Base-by-base conservation (phyloP, 2,113 vertebrate species). In the Eublepharis macularius region DNA sequence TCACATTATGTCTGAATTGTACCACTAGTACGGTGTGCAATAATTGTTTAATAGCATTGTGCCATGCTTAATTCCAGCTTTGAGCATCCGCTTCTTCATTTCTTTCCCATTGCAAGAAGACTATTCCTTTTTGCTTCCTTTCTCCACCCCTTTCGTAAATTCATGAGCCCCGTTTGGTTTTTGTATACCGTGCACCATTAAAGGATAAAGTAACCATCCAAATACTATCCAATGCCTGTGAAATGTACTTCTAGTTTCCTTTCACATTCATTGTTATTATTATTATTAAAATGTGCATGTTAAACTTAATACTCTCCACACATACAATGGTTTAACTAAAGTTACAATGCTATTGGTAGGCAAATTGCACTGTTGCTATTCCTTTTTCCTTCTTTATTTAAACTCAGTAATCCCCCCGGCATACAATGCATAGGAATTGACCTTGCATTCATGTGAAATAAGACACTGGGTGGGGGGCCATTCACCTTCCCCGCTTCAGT, bases 181-280 rank as follows among this genome's bases (percentile, higher is more conserved):
- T 87, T 83, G 90, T 85, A 90, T 63, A 86, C 60, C 77, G 90
- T 85, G 75, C 60, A 83, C 43, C 77, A 66, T 32, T 92, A 90
- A 93, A 92, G 87, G 92, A 90, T 47, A 92, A 82, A 78, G 47
- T 88, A 88, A 92, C 87, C 80, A 91, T 92, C 81, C 76, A 78
- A 77, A 89, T 83, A 89, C 54, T 87, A 69, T 81, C 94, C 84
- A 87, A 10, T 87, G 84, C 34, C n/a, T 81, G 8, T 87, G 87
- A 91, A 93, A 60, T 54, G n/a, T 39, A 68, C 1, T 83, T 91
- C 49, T 88, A 19, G 85, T 91, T 90, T 70, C 45, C 83, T 93
- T 92, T 89, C 34, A 49, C 41, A 29, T 65, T 41, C 63, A 63
- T 41, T 49, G 26, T 69, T 85, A 76, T 87, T 89, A 76, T 73